Base-by-base conservation (phyloP, 2,113 vertebrate species). In the Amphiprion ocellaris region DNA sequence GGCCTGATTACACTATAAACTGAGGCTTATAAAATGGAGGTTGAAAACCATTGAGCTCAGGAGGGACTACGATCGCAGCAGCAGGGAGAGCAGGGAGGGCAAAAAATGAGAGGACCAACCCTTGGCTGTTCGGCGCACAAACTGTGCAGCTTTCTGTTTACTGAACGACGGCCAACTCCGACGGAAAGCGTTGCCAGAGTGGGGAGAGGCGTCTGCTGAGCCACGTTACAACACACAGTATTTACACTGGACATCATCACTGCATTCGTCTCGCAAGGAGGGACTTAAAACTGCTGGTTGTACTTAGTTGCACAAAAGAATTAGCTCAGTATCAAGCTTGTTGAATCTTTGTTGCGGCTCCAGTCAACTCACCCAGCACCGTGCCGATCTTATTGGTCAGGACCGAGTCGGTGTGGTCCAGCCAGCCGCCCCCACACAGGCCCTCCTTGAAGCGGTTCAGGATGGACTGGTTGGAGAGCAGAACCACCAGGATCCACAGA, bases 311-410 rank as follows among this genome's bases (percentile, higher is more conserved):
- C 1, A 30, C 26, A 26, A 26, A 26, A 26, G 3, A 26, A 26
- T 26, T 30, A 30, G 30, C 30, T 30, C 6, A 30, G 30, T 37
- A 37, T 37, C 8, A 37, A 37, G 33, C 33, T 37, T 37, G 33
- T 37, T 37, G 33, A 37, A 37, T 37, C 39, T 41, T 56, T 53
- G 50, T 17, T 37, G 1, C 8, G 5, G 28, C 28, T 30, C 28
- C 30, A 5, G 30, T 30, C 3, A 30, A 74, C 96, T 77, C 95
- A 99, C 98, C 98, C 93, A 99, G 94, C 50, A 99, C 98, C 1
- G 97, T 98, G 49, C 98, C 98, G 0, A 99, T 99, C 92, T 99
- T 99, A 65, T 99, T 99, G 70, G 97, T 98, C 74, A 99, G 93
- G 78, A 99, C 98, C 6, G 98, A 96, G 89, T 99, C 98, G 0